Conservation (phyloP, 2,113 vertebrate genomes). For the Actenoides lindsayi region DNA sequence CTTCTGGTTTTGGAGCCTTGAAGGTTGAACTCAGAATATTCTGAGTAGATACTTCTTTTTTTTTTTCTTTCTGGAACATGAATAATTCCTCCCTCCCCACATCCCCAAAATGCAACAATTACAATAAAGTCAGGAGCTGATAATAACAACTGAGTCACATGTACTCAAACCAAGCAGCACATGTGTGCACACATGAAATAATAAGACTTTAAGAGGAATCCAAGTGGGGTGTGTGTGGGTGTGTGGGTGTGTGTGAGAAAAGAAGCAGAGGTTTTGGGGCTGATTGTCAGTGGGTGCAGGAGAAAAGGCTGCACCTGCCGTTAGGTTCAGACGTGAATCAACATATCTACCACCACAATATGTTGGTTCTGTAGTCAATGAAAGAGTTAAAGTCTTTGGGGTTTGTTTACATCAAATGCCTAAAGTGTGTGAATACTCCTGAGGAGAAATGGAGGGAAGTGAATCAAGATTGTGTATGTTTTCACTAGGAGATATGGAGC, state of each 20-base stretch:
- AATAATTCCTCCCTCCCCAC: neutral
- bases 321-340: neutral
- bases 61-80: neutral
- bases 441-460: neutral
- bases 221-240: too few species aligned
- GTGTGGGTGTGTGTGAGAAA: too few species aligned
- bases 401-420: neutral
- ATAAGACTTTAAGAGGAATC: neutral
- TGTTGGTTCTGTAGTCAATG: neutral
- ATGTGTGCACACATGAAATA: neutral
- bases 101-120: neutral
- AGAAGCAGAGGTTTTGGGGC: neutral
- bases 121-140: neutral
- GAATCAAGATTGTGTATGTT: neutral
- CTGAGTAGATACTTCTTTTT: neutral
- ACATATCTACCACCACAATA: neutral
- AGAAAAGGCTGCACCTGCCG: neutral
- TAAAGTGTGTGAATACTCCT: neutral
- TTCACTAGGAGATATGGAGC: rapidly evolving
- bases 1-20: neutral
- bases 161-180: neutral
- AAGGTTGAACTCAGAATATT: neutral
- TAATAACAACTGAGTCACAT: neutral
- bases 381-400: neutral
- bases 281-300: neutral